phyloP scores from a whole-genome alignment of 1,140 invertebrate species.

The Sycophaga agraensis region DNA sequence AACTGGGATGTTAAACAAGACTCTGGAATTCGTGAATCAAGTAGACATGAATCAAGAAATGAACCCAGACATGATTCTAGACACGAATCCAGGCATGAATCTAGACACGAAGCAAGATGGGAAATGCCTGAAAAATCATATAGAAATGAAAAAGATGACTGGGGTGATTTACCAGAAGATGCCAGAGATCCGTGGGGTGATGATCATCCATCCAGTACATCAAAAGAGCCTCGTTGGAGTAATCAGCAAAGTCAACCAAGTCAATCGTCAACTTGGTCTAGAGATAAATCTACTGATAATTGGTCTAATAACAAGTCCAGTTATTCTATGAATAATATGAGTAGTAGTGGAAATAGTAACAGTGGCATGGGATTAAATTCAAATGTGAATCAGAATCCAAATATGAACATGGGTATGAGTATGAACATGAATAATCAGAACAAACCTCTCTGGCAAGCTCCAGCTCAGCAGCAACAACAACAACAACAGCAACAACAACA shows the following conservation, averaged over 20 bases:
- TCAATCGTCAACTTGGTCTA: slow-evolving; percentile 12
- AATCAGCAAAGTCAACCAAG: not conserved
- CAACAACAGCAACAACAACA: slow-evolving; percentile 22
- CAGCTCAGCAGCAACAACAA: slow-evolving; percentile 14
- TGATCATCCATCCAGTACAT: slow-evolving; percentile 28
- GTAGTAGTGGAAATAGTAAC: not conserved
- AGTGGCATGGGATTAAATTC: not conserved
- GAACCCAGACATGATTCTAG: slow-evolving; percentile 12
- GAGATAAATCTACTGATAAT: slow-evolving; percentile 18
- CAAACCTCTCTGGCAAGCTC: slow-evolving; percentile 12
- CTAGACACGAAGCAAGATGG: slow-evolving; percentile 19
- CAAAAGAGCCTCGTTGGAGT: slow-evolving; percentile 17
- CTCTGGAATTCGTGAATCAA: not conserved
- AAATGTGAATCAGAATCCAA: slow-evolving; percentile 12
- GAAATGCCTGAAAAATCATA: slow-evolving; percentile 21
- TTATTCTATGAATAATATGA: slow-evolving; percentile 16
- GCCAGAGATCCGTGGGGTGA: slow-evolving; percentile 56
- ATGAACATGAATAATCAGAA: slow-evolving; percentile 24
- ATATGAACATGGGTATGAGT: slow-evolving; percentile 14
- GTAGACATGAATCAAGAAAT: slow-evolving; percentile 8
- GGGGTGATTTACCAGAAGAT: slow-evolving; percentile 53
- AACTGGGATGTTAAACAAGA: slow-evolving; percentile 27
- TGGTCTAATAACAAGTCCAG: slow-evolving; percentile 12
- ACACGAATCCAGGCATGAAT: slow-evolving; percentile 10
- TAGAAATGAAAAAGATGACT: slow-evolving; percentile 45